These are phyloP conservation scores for Dipus sagitta DNA, from an alignment of 2,797 vertebrate species.

Conservation along the genomic window DNA sequence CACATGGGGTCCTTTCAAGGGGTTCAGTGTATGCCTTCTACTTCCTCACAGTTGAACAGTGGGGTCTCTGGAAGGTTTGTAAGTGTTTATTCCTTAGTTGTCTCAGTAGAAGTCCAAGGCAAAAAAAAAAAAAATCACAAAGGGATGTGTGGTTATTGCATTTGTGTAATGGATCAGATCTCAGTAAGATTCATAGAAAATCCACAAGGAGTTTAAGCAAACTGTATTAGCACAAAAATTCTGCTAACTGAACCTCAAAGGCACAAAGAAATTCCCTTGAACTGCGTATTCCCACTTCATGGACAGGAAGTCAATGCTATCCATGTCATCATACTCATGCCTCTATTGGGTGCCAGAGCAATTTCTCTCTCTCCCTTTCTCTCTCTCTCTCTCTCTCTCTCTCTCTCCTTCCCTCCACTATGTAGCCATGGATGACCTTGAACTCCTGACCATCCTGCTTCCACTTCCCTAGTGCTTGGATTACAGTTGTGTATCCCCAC, in stretches of 20 bases:
- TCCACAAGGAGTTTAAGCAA: not conserved
- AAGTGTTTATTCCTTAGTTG: not conserved
- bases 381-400: no score
- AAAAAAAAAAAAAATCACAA: not conserved
- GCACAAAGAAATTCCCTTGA: not conserved
- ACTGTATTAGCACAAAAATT: not conserved
- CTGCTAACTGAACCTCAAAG: not conserved
- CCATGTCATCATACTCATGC: not conserved
- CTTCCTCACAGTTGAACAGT: not conserved
- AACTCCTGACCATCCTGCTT: not conserved
- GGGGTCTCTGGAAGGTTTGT: not conserved
- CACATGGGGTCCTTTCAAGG: not conserved
- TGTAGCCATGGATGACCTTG: not conserved
- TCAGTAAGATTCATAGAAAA: not conserved
- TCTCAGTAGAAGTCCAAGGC: not conserved
- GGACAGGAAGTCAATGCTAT: not conserved
- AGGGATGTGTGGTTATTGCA: not conserved
- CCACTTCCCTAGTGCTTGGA: not conserved
- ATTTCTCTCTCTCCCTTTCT: not conserved
- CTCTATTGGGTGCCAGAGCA: not conserved
- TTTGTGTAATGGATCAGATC: not conserved
- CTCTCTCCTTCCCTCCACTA: not conserved
- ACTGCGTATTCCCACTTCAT: not conserved
- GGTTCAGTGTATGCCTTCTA: accelerated
- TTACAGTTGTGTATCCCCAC: not conserved